phyloP scores from a whole-genome alignment of 2,888 invertebrate species.

The Watsonalla cultraria region DNA sequence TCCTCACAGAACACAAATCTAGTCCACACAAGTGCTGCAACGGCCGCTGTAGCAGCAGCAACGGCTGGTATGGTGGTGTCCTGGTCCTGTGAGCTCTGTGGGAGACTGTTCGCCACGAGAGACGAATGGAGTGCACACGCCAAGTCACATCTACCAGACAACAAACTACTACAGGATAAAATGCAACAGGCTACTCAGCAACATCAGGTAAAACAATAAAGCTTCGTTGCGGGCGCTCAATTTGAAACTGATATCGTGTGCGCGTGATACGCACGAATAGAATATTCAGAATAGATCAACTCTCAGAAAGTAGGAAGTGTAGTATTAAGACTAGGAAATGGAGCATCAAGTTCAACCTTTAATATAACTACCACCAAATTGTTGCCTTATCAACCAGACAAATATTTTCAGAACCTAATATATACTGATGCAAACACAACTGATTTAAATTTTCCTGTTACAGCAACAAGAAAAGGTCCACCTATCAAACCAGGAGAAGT shows the following conservation, averaged over 20 bases:
- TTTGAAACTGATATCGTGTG: no score
- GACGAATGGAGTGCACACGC: slow-evolving; percentile 89
- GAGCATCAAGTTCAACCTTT: no score
- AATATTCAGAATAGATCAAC: no score
- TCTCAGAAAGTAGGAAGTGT: no score
- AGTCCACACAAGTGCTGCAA: slow-evolving; percentile 70
- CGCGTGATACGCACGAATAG: no score
- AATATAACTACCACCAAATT: no score
- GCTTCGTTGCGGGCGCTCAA: no score
- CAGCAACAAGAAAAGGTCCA: slow-evolving; percentile 75
- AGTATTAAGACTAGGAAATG: no score
- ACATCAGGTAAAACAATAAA: slow-evolving; percentile 46
- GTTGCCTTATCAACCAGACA: no score
- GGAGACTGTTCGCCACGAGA: slow-evolving; percentile 83
- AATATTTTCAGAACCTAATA: no score
- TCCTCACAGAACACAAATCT: slow-evolving; percentile 61
- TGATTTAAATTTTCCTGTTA: slow-evolving; percentile 8
- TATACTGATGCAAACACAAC: no score
- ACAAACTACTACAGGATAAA: slow-evolving; percentile 66
- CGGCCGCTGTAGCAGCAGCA: slow-evolving; percentile 66
- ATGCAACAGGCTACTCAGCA: slow-evolving; percentile 65
- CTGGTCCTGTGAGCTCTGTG: slow-evolving; percentile 88
- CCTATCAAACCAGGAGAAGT: slow-evolving; percentile 69
- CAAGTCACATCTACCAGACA: slow-evolving; percentile 82
- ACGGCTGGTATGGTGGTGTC: slow-evolving; percentile 79